phyloP scores from a whole-genome alignment of 2,888 invertebrate genomes.

The Drosophila nigricruria region DNA sequence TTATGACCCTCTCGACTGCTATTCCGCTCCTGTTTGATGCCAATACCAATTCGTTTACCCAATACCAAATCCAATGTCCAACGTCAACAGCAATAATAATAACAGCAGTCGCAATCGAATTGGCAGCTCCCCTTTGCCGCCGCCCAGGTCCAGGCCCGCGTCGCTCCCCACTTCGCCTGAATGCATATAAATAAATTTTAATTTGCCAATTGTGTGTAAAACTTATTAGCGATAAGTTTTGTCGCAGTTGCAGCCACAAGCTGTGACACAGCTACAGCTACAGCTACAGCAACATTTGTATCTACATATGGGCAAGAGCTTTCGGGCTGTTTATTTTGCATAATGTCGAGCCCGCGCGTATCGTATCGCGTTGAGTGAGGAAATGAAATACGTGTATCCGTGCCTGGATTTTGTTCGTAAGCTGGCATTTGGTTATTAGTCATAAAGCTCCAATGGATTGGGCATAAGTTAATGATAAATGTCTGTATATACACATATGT shows the following conservation, averaged over 20 bases:
- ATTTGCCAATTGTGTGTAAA: slow-evolving; percentile 77
- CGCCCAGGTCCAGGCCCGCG: not conserved
- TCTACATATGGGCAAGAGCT: slow-evolving; percentile 34
- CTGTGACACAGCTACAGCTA: slow-evolving; percentile 12
- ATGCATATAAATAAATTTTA: slow-evolving; percentile 73
- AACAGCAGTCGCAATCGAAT: slow-evolving; percentile 52
- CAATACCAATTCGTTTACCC: slow-evolving; percentile 23
- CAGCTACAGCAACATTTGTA: slow-evolving; percentile 21
- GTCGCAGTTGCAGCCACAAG: slow-evolving; percentile 42
- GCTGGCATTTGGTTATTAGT: slow-evolving; percentile 70
- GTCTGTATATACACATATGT: not conserved
- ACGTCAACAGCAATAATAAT: slow-evolving; percentile 35
- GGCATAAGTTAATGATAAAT: slow-evolving; percentile 64
- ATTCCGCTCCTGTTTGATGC: slow-evolving; percentile 39
- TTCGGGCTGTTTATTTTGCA: slow-evolving; percentile 48
- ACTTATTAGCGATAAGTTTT: slow-evolving; percentile 79
- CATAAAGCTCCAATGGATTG: slow-evolving; percentile 65
- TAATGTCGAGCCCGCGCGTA: slow-evolving; percentile 20
- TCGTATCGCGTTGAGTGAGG: slow-evolving; percentile 37
- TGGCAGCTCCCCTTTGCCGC: slow-evolving; percentile 10
- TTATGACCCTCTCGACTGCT: not conserved
- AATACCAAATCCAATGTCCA: slow-evolving; percentile 24
- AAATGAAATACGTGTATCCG: slow-evolving; percentile 52
- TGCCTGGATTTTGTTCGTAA: slow-evolving; percentile 15
- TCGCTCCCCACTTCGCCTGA: not conserved